Evolutionary conservation across 1,140 invertebrate genomes (phyloP).

Genomic region (Eueides isabella): DNA sequence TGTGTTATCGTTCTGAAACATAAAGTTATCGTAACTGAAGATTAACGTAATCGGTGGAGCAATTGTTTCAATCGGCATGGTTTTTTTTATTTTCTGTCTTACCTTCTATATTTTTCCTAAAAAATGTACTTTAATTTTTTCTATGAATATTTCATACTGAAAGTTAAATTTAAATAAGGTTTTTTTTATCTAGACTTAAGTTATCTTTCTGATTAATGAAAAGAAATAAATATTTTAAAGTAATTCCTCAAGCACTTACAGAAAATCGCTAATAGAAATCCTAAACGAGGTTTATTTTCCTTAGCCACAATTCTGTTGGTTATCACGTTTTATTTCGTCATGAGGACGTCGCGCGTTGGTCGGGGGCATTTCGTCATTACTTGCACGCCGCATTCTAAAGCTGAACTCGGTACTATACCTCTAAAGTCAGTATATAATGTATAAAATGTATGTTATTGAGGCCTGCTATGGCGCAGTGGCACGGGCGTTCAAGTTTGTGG

Average conservation of each 20-base stretch:
- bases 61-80: neutral
- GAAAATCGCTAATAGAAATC: neutral
- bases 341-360: slow-evolving; percentile 14
- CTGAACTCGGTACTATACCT: slow-evolving; percentile 1
- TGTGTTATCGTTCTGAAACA: neutral
- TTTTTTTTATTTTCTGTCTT: neutral
- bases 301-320: neutral
- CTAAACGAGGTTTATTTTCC: slow-evolving; percentile 17
- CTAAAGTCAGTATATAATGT: neutral
- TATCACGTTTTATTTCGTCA: slow-evolving; percentile 28
- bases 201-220: too few relatives aligned
- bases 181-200: too few relatives aligned
- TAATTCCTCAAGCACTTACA: neutral
- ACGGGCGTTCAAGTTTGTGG: too few relatives aligned
- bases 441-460: neutral
- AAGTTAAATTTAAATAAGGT: too few relatives aligned
- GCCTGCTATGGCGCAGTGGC: too few relatives aligned
- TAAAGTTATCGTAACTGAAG: neutral
- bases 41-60: neutral
- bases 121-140: too few relatives aligned
- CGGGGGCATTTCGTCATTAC: slow-evolving; percentile 20
- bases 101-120: neutral
- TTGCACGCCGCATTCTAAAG: slow-evolving; percentile 19
- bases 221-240: neutral
- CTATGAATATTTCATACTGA: too few relatives aligned